A percentile compares a stretch with the other conserved stretches of the same genome.
Evolutionary conservation across 2,113 vertebrate genomes (phyloP).

Genomic region (Apodemus speciosus): DNA sequence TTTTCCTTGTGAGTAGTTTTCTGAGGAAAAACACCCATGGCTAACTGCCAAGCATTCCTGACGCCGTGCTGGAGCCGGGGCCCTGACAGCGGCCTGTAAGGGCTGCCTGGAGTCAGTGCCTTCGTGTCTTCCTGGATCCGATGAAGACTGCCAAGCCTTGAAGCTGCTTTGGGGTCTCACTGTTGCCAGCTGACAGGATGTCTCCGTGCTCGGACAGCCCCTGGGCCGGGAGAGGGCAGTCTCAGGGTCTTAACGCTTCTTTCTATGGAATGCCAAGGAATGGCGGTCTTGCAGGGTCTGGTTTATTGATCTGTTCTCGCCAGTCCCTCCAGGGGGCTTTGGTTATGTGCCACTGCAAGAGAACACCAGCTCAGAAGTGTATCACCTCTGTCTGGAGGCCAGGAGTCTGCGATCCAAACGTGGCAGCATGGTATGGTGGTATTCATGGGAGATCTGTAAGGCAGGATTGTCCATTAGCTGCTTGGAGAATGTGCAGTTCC

Average conservation of each 20-base stretch:
- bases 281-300: fast-evolving
- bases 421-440: fast-evolving
- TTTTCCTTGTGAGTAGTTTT: conserved; percentile 34
- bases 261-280: fast-evolving
- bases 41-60: fast-evolving
- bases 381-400: not conserved
- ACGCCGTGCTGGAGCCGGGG: not conserved
- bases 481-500: not conserved
- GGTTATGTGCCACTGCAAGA: not conserved
- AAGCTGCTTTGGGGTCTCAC: not conserved
- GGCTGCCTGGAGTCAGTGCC: not conserved
- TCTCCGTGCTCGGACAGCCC: no score
- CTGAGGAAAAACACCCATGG: not conserved
- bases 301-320: fast-evolving
- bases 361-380: not conserved
- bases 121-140: not conserved
- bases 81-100: not conserved
- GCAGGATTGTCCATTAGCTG: not conserved
- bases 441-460: no score
- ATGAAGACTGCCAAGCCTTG: fast-evolving
- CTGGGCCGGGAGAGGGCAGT: fast-evolving
- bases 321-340: fast-evolving
- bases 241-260: fast-evolving
- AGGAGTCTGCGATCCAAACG: fast-evolving
- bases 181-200: no score